phyloP scores from a whole-genome alignment of 2,113 vertebrate species.

The Peucedramus taeniatus region DNA sequence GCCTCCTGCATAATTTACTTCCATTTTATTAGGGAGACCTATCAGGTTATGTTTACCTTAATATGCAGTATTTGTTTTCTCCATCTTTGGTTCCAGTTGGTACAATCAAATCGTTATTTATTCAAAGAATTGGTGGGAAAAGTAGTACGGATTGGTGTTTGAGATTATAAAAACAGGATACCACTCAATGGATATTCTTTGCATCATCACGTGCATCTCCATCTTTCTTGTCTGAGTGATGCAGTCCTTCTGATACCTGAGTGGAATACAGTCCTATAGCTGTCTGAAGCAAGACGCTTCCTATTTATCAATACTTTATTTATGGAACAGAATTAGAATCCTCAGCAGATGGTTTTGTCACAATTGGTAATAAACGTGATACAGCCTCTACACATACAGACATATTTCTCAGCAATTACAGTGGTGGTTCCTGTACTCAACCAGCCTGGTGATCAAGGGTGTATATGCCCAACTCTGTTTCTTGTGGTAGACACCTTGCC shows the following conservation, averaged over 20 bases:
- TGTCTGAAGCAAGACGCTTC: neutral
- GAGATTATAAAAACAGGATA: neutral
- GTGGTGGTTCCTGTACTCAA: neutral
- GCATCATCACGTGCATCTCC: neutral
- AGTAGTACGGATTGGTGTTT: neutral
- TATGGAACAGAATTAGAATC: neutral
- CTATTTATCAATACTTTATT: neutral
- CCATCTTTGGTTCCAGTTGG: neutral
- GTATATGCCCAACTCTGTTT: rapidly evolving
- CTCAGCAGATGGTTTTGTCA: neutral
- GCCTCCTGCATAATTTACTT: neutral
- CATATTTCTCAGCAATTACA: neutral
- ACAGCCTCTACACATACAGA: neutral
- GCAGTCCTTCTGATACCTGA: neutral
- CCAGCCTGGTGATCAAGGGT: neutral
- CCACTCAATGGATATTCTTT: neutral
- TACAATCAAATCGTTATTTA: neutral
- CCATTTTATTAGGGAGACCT: neutral
- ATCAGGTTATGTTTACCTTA: neutral
- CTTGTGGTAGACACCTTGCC: neutral
- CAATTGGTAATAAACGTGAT: neutral
- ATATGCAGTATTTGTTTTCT: neutral
- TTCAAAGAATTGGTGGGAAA: neutral
- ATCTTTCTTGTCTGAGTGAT: neutral
- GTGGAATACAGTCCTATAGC: neutral